Evolutionary conservation across 2,888 invertebrate species (phyloP).

Genomic region (Melipona beecheii): DNA sequence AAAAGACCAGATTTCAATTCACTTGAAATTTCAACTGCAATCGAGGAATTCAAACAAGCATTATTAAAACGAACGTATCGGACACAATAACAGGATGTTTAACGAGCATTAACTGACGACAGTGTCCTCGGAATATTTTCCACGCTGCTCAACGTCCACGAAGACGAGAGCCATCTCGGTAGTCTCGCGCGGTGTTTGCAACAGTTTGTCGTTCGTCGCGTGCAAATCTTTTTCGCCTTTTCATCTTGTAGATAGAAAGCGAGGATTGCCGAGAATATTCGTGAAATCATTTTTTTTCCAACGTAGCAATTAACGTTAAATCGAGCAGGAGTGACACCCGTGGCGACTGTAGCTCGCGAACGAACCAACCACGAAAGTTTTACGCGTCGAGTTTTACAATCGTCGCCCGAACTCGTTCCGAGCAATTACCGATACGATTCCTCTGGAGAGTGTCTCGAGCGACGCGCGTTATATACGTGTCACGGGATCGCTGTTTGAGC

Average conservation of each 20-base stretch:
- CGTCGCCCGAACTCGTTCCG: not conserved
- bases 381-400: not conserved
- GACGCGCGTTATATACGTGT: constrained; percentile 3
- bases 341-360: not conserved
- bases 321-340: not conserved
- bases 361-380: not conserved
- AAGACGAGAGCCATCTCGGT: constrained; percentile 19
- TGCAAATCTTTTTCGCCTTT: constrained; percentile 3
- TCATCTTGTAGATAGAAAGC: not conserved
- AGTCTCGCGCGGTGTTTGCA: not conserved
- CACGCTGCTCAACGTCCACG: constrained; percentile 35
- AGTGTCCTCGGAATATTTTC: constrained; percentile 54
- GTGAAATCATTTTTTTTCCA: constrained; percentile 5
- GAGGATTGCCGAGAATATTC: constrained; percentile 5
- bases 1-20: no score
- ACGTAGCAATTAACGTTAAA: not conserved
- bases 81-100: constrained; percentile 28
- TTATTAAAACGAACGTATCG: not conserved
- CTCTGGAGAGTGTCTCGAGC: not conserved
- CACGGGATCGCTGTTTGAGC: constrained; percentile 25
- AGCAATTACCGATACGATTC: not conserved
- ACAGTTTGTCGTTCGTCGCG: constrained; percentile 28
- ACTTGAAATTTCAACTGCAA: not conserved
- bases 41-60: not conserved
- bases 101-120: constrained; percentile 13